These are phyloP conservation scores for Sphaerodactylus townsendi DNA, from an alignment of 2,113 vertebrate species.

Conservation along the genomic window DNA sequence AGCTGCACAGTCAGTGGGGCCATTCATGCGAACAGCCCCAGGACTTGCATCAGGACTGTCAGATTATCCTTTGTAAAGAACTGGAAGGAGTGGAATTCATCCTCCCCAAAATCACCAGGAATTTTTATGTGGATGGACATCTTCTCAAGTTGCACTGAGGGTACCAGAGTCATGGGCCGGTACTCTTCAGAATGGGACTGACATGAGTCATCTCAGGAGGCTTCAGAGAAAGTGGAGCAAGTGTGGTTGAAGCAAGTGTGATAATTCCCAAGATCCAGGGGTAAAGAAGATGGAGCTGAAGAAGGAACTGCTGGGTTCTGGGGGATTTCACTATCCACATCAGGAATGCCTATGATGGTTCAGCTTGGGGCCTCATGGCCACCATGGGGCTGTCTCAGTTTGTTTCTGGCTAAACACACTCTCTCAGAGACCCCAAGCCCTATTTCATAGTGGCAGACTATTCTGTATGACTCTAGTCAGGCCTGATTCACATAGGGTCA, in stretches of 20 bases:
- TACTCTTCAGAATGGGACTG: background rate
- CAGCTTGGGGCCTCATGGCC: too few relatives aligned
- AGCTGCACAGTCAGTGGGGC: too few relatives aligned
- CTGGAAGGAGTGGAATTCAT: constrained; percentile 85
- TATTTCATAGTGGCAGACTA: too few relatives aligned
- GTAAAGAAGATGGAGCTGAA: background rate
- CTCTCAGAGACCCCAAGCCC: too few relatives aligned
- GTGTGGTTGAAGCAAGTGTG: background rate
- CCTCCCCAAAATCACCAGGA: constrained; percentile 88
- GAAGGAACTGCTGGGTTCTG: background rate
- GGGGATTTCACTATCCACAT: too few relatives aligned
- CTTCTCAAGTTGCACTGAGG: constrained; percentile 88
- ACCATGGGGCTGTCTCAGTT: too few relatives aligned
- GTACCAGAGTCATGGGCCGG: background rate
- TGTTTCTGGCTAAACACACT: too few relatives aligned
- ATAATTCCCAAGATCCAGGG: background rate
- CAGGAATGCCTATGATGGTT: too few relatives aligned
- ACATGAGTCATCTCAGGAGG: background rate
- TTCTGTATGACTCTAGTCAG: too few relatives aligned
- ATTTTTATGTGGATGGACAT: constrained; percentile 94
- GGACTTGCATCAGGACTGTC: constrained; percentile 89
- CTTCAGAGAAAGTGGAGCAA: background rate
- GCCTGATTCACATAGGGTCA: too few relatives aligned
- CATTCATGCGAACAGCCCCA: too few relatives aligned
- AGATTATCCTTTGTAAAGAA: constrained; percentile 83